Evolutionary conservation across 2,888 invertebrate species (phyloP), one percentile per base, ranked within the genome.

Genomic region (Drosophila diplacantha): DNA sequence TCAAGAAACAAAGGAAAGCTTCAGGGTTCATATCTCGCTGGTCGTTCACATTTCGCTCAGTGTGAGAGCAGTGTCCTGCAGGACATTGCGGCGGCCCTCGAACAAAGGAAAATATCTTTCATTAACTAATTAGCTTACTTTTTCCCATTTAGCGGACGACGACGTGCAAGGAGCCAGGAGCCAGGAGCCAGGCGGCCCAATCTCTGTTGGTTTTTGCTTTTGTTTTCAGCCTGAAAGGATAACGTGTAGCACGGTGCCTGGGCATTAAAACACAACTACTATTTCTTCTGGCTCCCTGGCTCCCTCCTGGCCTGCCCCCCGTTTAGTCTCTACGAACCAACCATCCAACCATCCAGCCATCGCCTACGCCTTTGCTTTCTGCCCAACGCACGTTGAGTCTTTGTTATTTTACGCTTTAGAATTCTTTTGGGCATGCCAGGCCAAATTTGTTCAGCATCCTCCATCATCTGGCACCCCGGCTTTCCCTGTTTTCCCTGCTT

Each of bases 111-210:
- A 82, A 81, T 81, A 83, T 81, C 81, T 82, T 81, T 81, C 83
- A 81, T 81, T 81, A 81, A 81, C 81, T 81, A 81, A 81, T 81
- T 81, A 82, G 81, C 80, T 82, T 81, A 81, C 82, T 81, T 82
- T 81, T 80, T 78, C 75, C 75, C 80, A 75, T 71, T 61, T 73
- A 67, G 53, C 53, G 57, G 63, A 22, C 22, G 63, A 22, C 22
- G 63, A 26, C 51, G 38, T 47, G 53, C 16, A 20, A n/a, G 34
- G 24, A 38, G 38, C 31, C 46, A 43, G 20, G 8, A 32, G 35
- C 29, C 29, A 11, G 12, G 3, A 7, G 24, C 24, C 6, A 24
- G 24, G 2, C 7, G 18, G 41, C 22, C 37, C 51, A 61, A 61
- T 68, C 66, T 66, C 47, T 54, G 67, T 54, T 38, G 61, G 72